Base-by-base conservation (phyloP, 1,140 invertebrate genomes). In the Philotrypesis tridentata region DNA sequence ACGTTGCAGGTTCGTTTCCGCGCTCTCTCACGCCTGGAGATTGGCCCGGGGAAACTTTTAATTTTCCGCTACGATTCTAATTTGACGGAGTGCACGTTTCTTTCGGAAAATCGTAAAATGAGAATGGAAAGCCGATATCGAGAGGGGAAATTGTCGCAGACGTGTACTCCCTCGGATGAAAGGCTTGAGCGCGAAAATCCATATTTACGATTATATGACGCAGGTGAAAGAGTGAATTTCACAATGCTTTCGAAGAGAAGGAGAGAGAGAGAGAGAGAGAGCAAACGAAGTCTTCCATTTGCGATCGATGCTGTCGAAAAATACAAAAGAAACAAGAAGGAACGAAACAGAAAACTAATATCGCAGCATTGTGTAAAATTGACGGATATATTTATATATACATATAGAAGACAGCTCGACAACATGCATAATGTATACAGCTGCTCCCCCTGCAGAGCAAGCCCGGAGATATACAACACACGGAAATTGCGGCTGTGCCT, bases 1-100 rank as follows among this genome's bases (percentile, higher is more conserved):
- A 95, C 87, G 93, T 97, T 29, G 92, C 94, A 89, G 95, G 95
- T 96, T 92, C 93, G 83, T 60, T 3, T 60, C 9, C 9, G n/a
- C n/a, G n/a, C n/a, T n/a, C n/a, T n/a, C n/a, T n/a, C n/a, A n/a
- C n/a, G n/a, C n/a, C n/a, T n/a, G n/a, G n/a, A n/a, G n/a, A n/a
- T n/a, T n/a, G n/a, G n/a, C n/a, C n/a, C n/a, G n/a, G n/a, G n/a
- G n/a, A n/a, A n/a, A 43, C 12, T 4, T 43, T 43, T 14, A 9
- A 43, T 43, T 43, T 14, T 9, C 1, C 14, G 40, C 5, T 14
- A 14, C 12, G n/a, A n/a, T n/a, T 43, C 12, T 9, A 14, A 14
- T 79, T 63, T 60, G 21, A 40, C 40, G 65, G 11, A 0, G 40
- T 48, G 2, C 25, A 71, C 8, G n/a, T 48, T n/a, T 70, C 0